Conservation (phyloP, 2,888 invertebrate genomes). For the Schizaphis graminum region DNA sequence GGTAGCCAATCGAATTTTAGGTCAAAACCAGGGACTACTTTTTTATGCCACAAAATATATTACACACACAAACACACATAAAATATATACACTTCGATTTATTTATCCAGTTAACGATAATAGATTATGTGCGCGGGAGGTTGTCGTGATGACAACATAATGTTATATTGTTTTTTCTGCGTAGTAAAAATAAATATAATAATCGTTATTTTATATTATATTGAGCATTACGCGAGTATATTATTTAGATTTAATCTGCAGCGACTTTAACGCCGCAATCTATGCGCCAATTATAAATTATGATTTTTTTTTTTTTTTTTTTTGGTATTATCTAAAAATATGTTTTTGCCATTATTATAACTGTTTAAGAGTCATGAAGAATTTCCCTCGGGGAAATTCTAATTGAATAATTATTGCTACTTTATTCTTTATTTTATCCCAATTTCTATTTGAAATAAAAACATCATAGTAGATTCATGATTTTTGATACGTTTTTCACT, state of each 20-base stretch:
- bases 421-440: background rate
- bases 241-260: background rate
- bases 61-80: background rate
- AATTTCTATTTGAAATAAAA: background rate
- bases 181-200: background rate
- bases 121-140: background rate
- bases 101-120: slow-evolving; percentile 13
- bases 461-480: background rate
- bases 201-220: background rate
- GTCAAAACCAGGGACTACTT: slow-evolving; percentile 41
- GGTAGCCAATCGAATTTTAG: slow-evolving; percentile 35
- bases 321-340: background rate
- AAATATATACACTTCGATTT: background rate
- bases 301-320: background rate
- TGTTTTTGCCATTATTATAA: background rate
- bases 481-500: background rate
- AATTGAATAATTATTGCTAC: background rate
- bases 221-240: background rate
- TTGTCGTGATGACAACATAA: slow-evolving; percentile 19
- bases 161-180: background rate
- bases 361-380: background rate
- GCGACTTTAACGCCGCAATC: background rate
- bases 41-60: slow-evolving; percentile 27
- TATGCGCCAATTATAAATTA: background rate
- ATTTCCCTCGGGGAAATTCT: background rate